Evolutionary conservation across 2,888 invertebrate species (phyloP), one percentile per base, ranked within the genome.

Genomic region (Tachina lurida): DNA sequence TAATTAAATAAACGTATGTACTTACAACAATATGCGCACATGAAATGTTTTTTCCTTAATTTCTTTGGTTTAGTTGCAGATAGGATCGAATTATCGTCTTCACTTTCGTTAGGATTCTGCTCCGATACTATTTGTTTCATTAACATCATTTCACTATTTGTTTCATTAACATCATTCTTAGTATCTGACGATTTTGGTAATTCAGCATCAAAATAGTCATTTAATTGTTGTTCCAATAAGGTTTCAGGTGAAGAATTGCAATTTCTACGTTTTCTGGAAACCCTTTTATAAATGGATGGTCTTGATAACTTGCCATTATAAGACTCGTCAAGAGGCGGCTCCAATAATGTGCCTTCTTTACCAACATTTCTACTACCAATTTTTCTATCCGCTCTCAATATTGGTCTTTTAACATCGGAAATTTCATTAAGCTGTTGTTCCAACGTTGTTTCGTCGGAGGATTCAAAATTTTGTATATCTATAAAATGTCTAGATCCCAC

Each of bases 11-110:
- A 31, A 31, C 7, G 7, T 52, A 70, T 31, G 7, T 52, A 70
- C 70, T 84, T 75, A 75, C 79, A 79, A 31, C 79, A 84, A 63
- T 76, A 84, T 47, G 75, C 68, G 13, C 79, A 80, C 58, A 76
- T 76, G 17, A 58, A 60, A 31, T 22, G 17, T 12, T 49, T 68
- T 43, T 58, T 68, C 15, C 58, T 49, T 12, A 12, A 39, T 73
- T 73, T 73, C 15, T 1, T 58, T 19, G 15, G 10, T 41, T 0
- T 58, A 22, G 45, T 45, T 49, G 49, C 10, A 12, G 41, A 1
- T 5, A 19, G 1, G 1, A 12, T 1, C 31, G 31, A 13, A 47
- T 58, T 39, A 39, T 39, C 5, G 10, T 47, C 47, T 45, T 9
- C 19, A 1, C 3, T 31, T 65, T 67, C 17, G 5, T 2, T 17